Evolutionary conservation across 1,140 invertebrate genomes (phyloP).

Genomic region (Bombyx mori): ASM3026992v2 NC_085111.1:13504501-13505000

Average conservation of each 20-base stretch:
- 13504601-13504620: no score
- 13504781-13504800: slow-evolving; percentile 34
- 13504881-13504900: slow-evolving; percentile 68
- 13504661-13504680: no score
- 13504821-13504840: slow-evolving; percentile 37
- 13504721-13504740: slow-evolving; percentile 73
- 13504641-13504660: no score
- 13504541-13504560: no score
- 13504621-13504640: no score
- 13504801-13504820: slow-evolving; percentile 72
- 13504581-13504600: no score
- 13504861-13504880: slow-evolving; percentile 72
- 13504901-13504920: slow-evolving; percentile 65
- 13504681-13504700: slow-evolving; percentile 24
- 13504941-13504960: not conserved
- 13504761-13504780: slow-evolving; percentile 33
- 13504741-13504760: slow-evolving; percentile 61
- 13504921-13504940: slow-evolving; percentile 42
- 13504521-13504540: no score
- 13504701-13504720: slow-evolving; percentile 78
- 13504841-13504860: slow-evolving; percentile 72
- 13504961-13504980: no score
- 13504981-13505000: no score
- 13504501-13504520: no score
- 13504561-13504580: no score